Evolutionary conservation across 2,888 invertebrate species (phyloP), one percentile per base, ranked within the genome.

Genomic region (Drosophila ochracea): DNA sequence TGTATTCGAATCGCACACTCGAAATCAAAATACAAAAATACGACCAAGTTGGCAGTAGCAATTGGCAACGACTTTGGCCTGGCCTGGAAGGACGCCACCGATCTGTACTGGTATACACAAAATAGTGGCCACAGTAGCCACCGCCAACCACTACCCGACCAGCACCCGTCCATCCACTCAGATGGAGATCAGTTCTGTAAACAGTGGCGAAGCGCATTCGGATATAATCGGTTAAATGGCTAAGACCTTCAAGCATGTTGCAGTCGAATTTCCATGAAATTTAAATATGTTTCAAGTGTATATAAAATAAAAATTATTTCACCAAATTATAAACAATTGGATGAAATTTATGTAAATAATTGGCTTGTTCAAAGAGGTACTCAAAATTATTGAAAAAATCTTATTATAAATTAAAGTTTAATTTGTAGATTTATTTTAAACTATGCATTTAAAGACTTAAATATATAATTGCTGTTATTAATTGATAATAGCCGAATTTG

Each of bases 1-100:
- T 74, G 82, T 75, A 89, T 85, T 87, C 89, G 84, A 83, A 89
- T 85, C 88, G 85, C 88, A 79, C 59, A 70, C 77, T 71, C 73
- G 77, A 83, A 83, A 84, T 84, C 85, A 78, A 75, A 73, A 75
- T 60, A 49, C 61, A 57, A 52, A 78, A 77, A 72, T 73, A 54
- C 68, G 73, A 80, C 60, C 80, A 79, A 81, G 85, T 78, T 83
- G 72, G 78, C 84, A 73, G 78, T 49, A 49, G 61, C 31, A 65
- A 65, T 81, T 76, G 79, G 30, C 76, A 70, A 82, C 71, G 65
- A 68, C 54, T 52, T 72, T 68, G 28, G 65, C 64, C 53, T 65
- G 41, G 58, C 76, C 16, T 7, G 43, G 59, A 71, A 77, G 78
- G 75, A 72, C 65, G 67, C 65, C 77, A 63, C 39, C 61, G 37